Conservation (phyloP, 2,888 invertebrate species). For the Pseudoips prasinana region DNA sequence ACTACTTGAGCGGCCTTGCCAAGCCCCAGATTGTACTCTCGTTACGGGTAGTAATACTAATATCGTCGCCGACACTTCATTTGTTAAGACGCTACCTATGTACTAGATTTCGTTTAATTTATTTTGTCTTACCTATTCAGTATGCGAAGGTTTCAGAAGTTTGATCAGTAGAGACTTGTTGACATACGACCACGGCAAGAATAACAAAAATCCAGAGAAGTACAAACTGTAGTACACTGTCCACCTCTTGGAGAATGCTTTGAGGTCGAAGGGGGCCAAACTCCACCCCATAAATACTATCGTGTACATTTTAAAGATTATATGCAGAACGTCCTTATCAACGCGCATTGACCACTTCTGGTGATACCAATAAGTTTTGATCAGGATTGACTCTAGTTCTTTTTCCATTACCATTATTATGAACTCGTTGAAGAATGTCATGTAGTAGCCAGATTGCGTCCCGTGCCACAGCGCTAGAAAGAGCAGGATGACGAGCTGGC, state of each 20-base stretch:
- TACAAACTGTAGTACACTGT: slow-evolving; percentile 83
- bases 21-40: too few relatives aligned
- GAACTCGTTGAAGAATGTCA: slow-evolving; percentile 96
- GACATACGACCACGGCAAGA: slow-evolving; percentile 84
- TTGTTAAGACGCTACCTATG: too few relatives aligned
- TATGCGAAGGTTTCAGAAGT: too few relatives aligned
- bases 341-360: slow-evolving; percentile 59
- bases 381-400: slow-evolving; percentile 83
- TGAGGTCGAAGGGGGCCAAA: slow-evolving; percentile 87
- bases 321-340: slow-evolving; percentile 73
- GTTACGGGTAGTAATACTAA: too few relatives aligned
- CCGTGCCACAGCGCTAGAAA: slow-evolving; percentile 99
- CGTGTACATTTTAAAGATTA: slow-evolving; percentile 86
- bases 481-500: slow-evolving; percentile 90
- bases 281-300: slow-evolving; percentile 93
- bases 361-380: slow-evolving; percentile 72
- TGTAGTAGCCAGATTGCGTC: slow-evolving; percentile 95
- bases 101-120: too few relatives aligned
- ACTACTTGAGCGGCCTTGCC: too few relatives aligned
- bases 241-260: slow-evolving; percentile 87
- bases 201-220: slow-evolving; percentile 86
- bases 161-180: too few relatives aligned
- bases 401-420: slow-evolving; percentile 92
- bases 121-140: too few relatives aligned
- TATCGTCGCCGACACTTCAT: too few relatives aligned